Percentiles rank a stretch among this genome's conserved stretches.
Conservation (phyloP, 2,888 invertebrate genomes). For the Xylophagus ater region DNA sequence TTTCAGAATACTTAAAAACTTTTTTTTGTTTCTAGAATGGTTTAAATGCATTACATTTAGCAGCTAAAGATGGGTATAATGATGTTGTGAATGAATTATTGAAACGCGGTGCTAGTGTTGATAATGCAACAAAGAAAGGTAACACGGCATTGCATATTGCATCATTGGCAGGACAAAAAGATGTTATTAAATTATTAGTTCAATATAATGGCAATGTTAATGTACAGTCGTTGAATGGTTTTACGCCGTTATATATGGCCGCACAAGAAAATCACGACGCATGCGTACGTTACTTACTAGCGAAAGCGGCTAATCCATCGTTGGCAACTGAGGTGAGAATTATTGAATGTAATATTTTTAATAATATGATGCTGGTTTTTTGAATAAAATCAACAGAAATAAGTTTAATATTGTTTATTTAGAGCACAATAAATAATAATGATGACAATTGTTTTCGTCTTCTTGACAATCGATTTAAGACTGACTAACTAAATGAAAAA, state of each 20-base stretch:
- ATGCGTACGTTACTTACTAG: conserved; percentile 81
- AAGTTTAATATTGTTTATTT: too few species aligned
- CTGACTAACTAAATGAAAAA: too few species aligned
- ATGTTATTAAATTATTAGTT: conserved; percentile 83
- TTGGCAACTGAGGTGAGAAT: conserved; percentile 96
- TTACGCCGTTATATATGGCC: conserved; percentile 97
- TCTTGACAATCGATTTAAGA: too few species aligned
- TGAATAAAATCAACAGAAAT: too few species aligned
- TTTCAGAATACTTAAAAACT: neutral
- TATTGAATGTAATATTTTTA: too few species aligned
- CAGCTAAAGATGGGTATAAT: conserved; percentile 95
- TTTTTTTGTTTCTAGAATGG: conserved; percentile 61
- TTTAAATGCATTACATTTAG: conserved; percentile 90
- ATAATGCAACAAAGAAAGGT: conserved; percentile 96
- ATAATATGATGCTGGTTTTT: too few species aligned
- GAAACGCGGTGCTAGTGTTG: conserved; percentile 81
- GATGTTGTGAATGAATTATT: conserved; percentile 86
- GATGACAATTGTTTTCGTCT: too few species aligned
- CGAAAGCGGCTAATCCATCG: conserved; percentile 91
- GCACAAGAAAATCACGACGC: conserved; percentile 94
- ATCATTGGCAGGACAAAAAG: conserved; percentile 91
- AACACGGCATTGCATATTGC: conserved; percentile 95
- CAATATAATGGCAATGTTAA: conserved; percentile 89
- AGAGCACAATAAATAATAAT: too few species aligned
- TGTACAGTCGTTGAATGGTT: conserved; percentile 93